Base-by-base conservation (phyloP, 2,888 invertebrate genomes). In the Drosophila atripex region DNA sequence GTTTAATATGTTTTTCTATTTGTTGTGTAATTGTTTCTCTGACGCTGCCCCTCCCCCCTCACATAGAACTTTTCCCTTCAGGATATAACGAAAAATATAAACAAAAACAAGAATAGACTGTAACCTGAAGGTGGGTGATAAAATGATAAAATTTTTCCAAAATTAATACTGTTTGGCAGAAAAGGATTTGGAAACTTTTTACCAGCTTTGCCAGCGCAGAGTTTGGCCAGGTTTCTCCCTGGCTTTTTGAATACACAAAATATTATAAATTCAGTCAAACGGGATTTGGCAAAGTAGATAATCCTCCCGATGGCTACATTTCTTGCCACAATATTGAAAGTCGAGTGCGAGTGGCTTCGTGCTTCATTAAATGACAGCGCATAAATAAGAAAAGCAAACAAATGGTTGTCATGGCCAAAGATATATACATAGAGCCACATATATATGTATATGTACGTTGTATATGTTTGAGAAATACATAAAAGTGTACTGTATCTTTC, bases 321-420 rank as follows among this genome's bases (percentile, higher is more conserved):
- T 56, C 30, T 18, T 16, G 39, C 39, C 57, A 41, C 7, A 21
- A 60, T 61, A 71, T 79, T 70, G 80, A 65, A 53, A 66, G 64
- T 53, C 52, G 65, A 30, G 28, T 28, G 28, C 28, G 28, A 28
- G 32, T 21, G 65, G 45, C 73, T 59, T 64, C 49, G 75, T 45
- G 30, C 75, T 86, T 88, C 87, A 88, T 82, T 86, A 86, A 73
- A 86, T 86, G 88, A 88, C 72, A 66, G 58, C 45, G 80, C 84
- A 84, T 70, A 73, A 73, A 73, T 73, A 71, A 70, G 53, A 28
- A 46, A 46, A 43, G 47, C 50, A 63, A 77, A 64, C 58, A 60
- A 74, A 61, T 74, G 65, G 60, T 74, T 66, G 86, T 73, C 86
- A 60, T 54, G 64, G 73, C 57, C 70, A 64, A 76, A 70, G 54